Percentiles rank a stretch among this genome's conserved stretches.
Conservation (phyloP, 2,888 invertebrate species). For the Sthenelais limicola region DNA sequence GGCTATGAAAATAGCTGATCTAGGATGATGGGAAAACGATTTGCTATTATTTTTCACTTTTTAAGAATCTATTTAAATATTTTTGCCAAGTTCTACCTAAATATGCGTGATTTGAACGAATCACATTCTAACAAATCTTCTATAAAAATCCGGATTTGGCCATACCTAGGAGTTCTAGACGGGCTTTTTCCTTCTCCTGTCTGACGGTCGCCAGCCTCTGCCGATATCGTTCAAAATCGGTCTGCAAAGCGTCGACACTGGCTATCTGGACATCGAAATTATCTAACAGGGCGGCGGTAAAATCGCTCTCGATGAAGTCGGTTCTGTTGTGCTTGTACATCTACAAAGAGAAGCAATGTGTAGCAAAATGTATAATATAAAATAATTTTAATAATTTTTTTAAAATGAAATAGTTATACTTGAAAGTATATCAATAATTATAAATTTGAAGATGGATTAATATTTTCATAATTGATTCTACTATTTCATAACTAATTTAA, state of each 20-base stretch:
- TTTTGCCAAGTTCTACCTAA: no score
- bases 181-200: conserved; percentile 61
- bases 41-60: no score
- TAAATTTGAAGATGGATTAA: no score
- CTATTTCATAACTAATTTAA: no score
- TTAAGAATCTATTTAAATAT: no score
- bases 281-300: conserved; percentile 74
- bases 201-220: conserved; percentile 76
- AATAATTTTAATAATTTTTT: conserved; percentile 9
- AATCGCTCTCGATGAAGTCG: conserved; percentile 75
- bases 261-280: conserved; percentile 73
- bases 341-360: conserved; percentile 53
- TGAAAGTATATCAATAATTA: background rate
- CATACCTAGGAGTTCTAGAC: conserved; percentile 61
- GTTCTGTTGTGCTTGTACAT: conserved; percentile 74
- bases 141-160: no score
- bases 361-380: conserved; percentile 9
- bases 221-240: conserved; percentile 74
- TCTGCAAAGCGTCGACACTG: conserved; percentile 72
- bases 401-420: background rate
- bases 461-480: no score
- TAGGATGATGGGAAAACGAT: no score
- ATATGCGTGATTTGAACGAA: no score
- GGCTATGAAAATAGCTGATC: no score
- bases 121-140: no score